Evolutionary conservation across 2,888 invertebrate genomes (phyloP), one percentile per base, ranked within the genome.

Genomic region (Cantharis nigra): DNA sequence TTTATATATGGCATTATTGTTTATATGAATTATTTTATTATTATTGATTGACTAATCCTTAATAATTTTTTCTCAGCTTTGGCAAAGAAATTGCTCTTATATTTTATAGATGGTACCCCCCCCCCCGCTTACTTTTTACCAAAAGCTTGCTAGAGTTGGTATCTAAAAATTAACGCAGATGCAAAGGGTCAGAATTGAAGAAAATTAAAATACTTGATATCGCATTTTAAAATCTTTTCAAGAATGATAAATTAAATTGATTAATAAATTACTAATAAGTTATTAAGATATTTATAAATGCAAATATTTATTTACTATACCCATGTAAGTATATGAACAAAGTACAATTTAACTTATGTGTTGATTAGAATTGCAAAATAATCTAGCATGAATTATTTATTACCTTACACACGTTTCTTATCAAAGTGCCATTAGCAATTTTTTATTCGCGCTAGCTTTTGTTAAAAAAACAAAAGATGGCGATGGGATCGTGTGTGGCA

Each of bases 261-360:
- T 70, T 20, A 75, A 72, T 67, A 67, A 23, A 67, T 67, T 67
- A 67, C 65, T n/a, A 67, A 65, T 13, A 33, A 49, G 49, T 49
- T 49, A 49, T 49, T 49, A n/a, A n/a, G 49, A 49, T 49, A 49
- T n/a, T 49, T 49, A 49, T 49, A 49, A 49, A 67, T 67, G 65
- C 18, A 23, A 67, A 67, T 67, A 67, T 23, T 67, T 67, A 20
- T 67, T 23, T 20, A 26, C 23, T 67, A 67, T 67, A n/a, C 3
- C 49, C 26, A 26, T 16, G 18, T 67, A 67, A 13, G 28, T 14
- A 23, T 67, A 67, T 9, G 26, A 13, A 67, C 65, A 67, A 67
- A 20, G 26, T 23, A 67, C 65, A 9, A 67, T 67, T 67, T 23
- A 23, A 67, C 65, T n/a, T 67, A 26, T 20, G 26, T 26, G 26